Conservation (phyloP, 2,797 vertebrate genomes). For the Alca torda region DNA sequence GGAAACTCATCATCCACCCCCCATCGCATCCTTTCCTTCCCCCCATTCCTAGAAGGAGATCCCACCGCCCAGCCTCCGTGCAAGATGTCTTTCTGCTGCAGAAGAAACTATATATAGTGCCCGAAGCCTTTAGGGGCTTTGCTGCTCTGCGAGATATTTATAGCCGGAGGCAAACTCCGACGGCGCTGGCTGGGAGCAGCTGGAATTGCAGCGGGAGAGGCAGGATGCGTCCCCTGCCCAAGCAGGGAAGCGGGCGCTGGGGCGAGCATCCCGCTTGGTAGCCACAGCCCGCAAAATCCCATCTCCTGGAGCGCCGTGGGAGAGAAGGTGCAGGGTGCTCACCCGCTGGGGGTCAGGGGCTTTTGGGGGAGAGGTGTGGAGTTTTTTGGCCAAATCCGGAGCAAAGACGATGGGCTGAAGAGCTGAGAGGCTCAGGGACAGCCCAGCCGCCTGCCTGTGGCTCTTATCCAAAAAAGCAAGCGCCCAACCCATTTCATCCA, state of each 20-base stretch:
- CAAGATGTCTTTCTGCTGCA: conserved; percentile 33
- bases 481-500: rapidly evolving
- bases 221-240: neutral
- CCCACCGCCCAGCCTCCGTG: neutral
- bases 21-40: neutral
- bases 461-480: neutral
- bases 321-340: rapidly evolving
- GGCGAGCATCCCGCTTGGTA: rapidly evolving
- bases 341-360: rapidly evolving
- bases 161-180: conserved; percentile 17
- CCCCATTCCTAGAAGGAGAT: neutral
- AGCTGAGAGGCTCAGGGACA: neutral
- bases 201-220: neutral
- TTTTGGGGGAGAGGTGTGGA: neutral
- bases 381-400: rapidly evolving
- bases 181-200: neutral
- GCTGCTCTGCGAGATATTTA: conserved; percentile 35
- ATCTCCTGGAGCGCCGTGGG: rapidly evolving
- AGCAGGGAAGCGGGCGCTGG: neutral
- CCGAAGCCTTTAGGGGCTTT: conserved; percentile 3
- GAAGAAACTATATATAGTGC: conserved; percentile 25
- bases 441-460: rapidly evolving
- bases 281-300: rapidly evolving
- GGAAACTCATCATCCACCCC: neutral
- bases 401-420: neutral